Evolutionary conservation across 1,140 invertebrate genomes (phyloP).

Genomic region (Pogonus chalceus): DNA sequence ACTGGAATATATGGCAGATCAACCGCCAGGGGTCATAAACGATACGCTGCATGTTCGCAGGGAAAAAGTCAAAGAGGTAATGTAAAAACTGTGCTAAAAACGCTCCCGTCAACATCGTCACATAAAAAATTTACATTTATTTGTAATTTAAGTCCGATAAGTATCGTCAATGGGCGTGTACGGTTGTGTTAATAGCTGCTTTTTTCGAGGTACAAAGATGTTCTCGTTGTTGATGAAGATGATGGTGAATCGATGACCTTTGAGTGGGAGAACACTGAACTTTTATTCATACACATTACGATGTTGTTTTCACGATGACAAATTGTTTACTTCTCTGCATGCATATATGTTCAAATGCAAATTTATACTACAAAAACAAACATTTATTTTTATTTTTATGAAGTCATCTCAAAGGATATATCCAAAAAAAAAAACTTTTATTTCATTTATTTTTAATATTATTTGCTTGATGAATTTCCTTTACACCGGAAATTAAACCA

Average conservation of each 20-base stretch:
- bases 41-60: slow-evolving; percentile 15
- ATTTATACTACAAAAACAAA: no score
- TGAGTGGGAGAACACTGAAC: background rate
- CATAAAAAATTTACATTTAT: slow-evolving; percentile 2
- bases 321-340: no score
- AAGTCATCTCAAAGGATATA: no score
- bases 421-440: no score
- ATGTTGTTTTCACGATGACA: no score
- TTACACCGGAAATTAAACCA: no score
- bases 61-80: slow-evolving; percentile 29
- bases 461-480: no score
- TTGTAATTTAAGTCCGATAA: slow-evolving; percentile 1
- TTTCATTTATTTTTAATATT: no score
- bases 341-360: no score
- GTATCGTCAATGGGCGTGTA: background rate
- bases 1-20: background rate
- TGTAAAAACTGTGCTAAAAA: background rate
- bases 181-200: background rate
- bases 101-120: background rate
- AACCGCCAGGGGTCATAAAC: background rate
- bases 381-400: no score
- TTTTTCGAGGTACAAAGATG: background rate
- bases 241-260: background rate
- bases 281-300: no score
- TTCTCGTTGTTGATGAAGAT: background rate